phyloP scores from a whole-genome alignment of 2,797 vertebrate genomes.

The Lacerta viridis region DNA sequence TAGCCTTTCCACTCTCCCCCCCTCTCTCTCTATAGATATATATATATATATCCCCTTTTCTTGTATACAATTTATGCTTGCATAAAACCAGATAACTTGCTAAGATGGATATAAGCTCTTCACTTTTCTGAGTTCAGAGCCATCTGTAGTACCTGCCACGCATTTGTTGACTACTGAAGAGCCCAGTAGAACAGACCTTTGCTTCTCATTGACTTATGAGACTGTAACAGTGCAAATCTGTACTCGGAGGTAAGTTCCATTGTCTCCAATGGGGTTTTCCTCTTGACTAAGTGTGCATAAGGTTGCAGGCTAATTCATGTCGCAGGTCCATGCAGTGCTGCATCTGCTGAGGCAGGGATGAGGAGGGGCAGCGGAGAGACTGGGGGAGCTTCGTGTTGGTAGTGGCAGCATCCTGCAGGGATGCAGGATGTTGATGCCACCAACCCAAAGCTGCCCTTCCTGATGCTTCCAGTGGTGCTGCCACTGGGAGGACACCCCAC shows the following conservation, averaged over 20 bases:
- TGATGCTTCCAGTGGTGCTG: too few relatives aligned
- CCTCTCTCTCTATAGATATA: too few relatives aligned
- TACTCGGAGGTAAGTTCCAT: not conserved
- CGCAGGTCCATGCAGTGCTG: not conserved
- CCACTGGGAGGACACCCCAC: too few relatives aligned
- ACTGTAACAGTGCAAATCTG: not conserved
- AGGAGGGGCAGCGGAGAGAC: too few relatives aligned
- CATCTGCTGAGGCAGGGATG: too few relatives aligned
- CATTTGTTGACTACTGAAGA: not conserved
- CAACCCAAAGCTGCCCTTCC: too few relatives aligned
- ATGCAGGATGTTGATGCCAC: too few relatives aligned
- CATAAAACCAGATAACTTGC: not conserved
- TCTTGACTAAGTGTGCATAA: not conserved
- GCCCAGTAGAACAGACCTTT: not conserved
- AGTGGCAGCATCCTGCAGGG: too few relatives aligned
- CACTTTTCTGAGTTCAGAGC: not conserved
- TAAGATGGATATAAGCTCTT: not conserved
- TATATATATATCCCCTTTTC: not conserved
- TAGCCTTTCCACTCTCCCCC: not conserved
- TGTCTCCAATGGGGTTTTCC: not conserved
- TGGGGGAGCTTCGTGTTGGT: too few relatives aligned
- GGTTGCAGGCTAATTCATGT: not conserved
- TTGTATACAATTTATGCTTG: not conserved
- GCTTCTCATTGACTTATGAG: not conserved
- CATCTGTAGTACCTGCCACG: not conserved